Percentiles rank a stretch among this genome's conserved stretches.
phyloP scores from a whole-genome alignment of 2,113 vertebrate genomes.

The Gobius niger region DNA sequence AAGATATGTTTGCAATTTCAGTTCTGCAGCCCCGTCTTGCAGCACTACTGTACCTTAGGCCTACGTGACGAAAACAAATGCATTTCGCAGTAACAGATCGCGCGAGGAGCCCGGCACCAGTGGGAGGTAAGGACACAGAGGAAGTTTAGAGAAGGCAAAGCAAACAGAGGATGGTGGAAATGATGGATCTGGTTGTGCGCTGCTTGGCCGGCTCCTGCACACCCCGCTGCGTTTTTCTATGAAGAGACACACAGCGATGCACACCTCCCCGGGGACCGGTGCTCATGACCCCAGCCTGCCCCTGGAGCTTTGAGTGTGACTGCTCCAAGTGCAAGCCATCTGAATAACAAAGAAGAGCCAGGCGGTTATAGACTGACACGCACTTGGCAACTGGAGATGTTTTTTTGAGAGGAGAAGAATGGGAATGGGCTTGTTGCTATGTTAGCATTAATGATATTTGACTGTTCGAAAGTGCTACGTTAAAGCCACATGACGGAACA shows the following conservation, averaged over 20 bases:
- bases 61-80: neutral
- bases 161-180: slow-evolving; percentile 45
- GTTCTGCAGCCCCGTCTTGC: no score
- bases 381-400: slow-evolving; percentile 19
- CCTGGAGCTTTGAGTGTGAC: slow-evolving; percentile 33
- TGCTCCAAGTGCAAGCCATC: slow-evolving; percentile 24
- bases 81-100: slow-evolving; percentile 4
- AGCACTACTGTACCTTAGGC: neutral
- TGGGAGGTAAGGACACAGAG: slow-evolving; percentile 19
- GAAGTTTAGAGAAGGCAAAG: slow-evolving; percentile 38
- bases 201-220: slow-evolving; percentile 43
- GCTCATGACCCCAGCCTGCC: slow-evolving; percentile 38
- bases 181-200: slow-evolving; percentile 29
- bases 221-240: slow-evolving; percentile 22
- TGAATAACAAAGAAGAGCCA: slow-evolving; percentile 38
- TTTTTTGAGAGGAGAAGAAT: neutral
- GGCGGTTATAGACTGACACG: slow-evolving; percentile 25
- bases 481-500: no score
- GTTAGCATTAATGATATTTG: neutral
- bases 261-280: slow-evolving; percentile 13
- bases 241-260: slow-evolving; percentile 13
- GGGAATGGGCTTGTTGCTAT: neutral
- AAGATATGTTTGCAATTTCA: no score
- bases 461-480: neutral
- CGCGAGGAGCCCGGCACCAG: neutral